phyloP scores from a whole-genome alignment of 1,140 invertebrate species.

The Eulimnadia texana region DNA sequence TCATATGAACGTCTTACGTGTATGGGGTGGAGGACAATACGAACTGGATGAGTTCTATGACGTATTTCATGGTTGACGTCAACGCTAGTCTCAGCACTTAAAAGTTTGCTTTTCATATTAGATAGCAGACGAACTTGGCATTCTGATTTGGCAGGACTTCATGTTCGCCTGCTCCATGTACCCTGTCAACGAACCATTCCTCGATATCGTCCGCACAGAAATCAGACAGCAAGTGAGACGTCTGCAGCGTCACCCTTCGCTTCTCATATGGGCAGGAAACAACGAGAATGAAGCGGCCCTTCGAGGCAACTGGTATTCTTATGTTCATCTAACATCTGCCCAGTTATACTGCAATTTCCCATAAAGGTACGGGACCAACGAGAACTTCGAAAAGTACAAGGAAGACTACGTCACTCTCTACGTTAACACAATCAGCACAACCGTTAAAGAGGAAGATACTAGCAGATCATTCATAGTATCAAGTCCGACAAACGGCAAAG shows the following conservation, averaged over 20 bases:
- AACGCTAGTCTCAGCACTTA: neutral
- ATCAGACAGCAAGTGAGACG: conserved; percentile 67
- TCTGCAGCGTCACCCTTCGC: conserved; percentile 73
- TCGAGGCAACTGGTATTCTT: conserved; percentile 56
- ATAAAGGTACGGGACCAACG: conserved; percentile 43
- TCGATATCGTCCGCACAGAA: conserved; percentile 58
- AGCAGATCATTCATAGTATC: conserved; percentile 59
- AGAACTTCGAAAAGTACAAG: conserved; percentile 44
- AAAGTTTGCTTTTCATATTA: conserved; percentile 17
- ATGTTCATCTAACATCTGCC: no score
- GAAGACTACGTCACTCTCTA: conserved; percentile 79
- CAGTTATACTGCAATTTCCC: neutral
- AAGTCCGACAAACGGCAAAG: conserved; percentile 79
- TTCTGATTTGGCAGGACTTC: conserved; percentile 85
- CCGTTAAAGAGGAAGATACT: conserved; percentile 45
- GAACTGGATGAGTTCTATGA: conserved; percentile 85
- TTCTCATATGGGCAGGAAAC: conserved; percentile 84
- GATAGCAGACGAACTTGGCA: conserved; percentile 59
- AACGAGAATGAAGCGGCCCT: conserved; percentile 95
- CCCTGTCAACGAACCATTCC: conserved; percentile 55
- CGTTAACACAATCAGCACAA: conserved; percentile 52
- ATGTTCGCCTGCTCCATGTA: conserved; percentile 98
- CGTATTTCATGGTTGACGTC: conserved; percentile 26
- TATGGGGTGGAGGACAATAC: conserved; percentile 96
- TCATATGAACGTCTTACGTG: conserved; percentile 88